These are phyloP conservation scores for Amyelois transitella DNA, from an alignment of 1,140 invertebrate genomes.

Conservation along the genomic window DNA sequence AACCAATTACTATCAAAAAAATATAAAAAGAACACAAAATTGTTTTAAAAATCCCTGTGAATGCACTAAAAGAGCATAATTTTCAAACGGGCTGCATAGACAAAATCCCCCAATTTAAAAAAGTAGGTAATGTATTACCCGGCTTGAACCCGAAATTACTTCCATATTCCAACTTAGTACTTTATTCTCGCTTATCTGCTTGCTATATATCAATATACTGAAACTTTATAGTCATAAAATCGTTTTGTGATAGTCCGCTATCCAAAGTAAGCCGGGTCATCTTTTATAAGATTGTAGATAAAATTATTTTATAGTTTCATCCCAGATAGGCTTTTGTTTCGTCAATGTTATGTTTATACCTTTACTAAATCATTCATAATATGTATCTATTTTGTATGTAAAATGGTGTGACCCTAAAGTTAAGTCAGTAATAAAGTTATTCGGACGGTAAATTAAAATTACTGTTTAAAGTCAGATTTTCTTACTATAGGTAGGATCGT, in stretches of 20 bases:
- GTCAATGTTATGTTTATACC: not conserved
- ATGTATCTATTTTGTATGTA: not conserved
- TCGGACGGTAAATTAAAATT: no score
- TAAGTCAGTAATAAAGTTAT: no score
- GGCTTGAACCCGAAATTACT: not conserved
- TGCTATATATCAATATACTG: not conserved
- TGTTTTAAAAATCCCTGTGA: not conserved
- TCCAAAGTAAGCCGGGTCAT: not conserved
- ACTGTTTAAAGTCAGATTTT: no score
- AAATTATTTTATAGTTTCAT: not conserved
- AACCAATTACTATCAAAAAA: not conserved
- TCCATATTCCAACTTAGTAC: not conserved
- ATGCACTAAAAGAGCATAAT: not conserved
- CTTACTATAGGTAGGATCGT: no score
- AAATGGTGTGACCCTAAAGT: no score
- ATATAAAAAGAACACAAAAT: not conserved
- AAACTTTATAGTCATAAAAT: not conserved
- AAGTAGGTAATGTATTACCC: not conserved
- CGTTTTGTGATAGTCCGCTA: not conserved
- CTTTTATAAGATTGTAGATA: not conserved
- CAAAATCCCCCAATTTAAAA: not conserved
- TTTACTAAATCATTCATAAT: no score
- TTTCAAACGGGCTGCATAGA: not conserved
- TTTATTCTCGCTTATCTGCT: not conserved
- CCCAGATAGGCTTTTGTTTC: not conserved